Evolutionary conservation across 2,113 vertebrate species (phyloP), one percentile per base, ranked within the genome.

Genomic region (Malurus cyaneus): DNA sequence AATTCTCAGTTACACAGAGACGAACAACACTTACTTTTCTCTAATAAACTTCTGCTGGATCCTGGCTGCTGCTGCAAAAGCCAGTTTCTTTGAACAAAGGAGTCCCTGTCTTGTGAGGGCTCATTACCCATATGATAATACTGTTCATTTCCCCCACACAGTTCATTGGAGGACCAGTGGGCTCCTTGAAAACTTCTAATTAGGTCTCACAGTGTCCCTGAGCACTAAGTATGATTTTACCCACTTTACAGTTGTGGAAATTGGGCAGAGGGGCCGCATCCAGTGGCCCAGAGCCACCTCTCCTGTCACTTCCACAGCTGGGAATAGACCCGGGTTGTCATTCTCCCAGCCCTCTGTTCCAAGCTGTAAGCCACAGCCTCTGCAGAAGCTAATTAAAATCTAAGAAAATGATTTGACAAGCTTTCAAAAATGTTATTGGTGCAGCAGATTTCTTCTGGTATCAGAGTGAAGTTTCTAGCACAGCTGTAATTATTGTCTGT

Each of bases 41-140:
- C 47, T 90, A 94, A 95, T 93, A 94, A 95, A 95, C 79, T 92
- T 87, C 60, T 65, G 15, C 61, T 91, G 79, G 65, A 85, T 86
- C 64, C 78, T 86, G 56, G 64, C 73, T 96, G 71, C 76, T 80
- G 65, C 78, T 65, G 61, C 64, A 88, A 80, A 84, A 92, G 19
- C 59, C 66, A 25, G 12, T 73, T 20, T 71, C 49, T 84, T 20
- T 69, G 88, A 96, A 94, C 85, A 96, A 94, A 94, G 60, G 56
- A 73, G 41, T 50, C 66, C 64, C 85, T 79, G 90, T 80, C 92
- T 95, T 74, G 77, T 39, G 86, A 97, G 95, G 96, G 59, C 90
- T 95, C 93, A 94, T 96, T 97, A 96, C 94, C 86, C 86, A 23
- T 93, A 92, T 73, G 83, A 93, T 96, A 96, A 88, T 79, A 77